These are phyloP conservation scores for Drosophila greeni DNA, from an alignment of 2,888 invertebrate genomes.

Conservation along the genomic window DNA sequence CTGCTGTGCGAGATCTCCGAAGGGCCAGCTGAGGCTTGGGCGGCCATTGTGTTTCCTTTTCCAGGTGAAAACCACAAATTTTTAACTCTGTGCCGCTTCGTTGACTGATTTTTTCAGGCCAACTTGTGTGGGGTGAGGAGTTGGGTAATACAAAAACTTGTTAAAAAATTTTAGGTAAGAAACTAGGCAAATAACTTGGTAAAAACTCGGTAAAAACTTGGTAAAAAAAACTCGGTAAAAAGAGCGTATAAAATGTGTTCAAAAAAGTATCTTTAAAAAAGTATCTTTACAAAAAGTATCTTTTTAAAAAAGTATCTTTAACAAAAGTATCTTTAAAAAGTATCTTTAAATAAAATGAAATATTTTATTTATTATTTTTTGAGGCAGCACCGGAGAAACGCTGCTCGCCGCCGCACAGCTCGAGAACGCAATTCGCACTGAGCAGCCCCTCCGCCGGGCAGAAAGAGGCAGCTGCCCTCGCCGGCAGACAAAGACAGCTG, in stretches of 20 bases:
- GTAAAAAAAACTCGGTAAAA: too few relatives aligned
- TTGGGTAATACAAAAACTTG: too few relatives aligned
- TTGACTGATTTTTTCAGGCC: not conserved
- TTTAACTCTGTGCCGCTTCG: too few relatives aligned
- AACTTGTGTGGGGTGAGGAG: too few relatives aligned
- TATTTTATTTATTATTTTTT: not conserved
- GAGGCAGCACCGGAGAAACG: constrained; percentile 11
- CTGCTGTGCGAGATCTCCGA: constrained; percentile 68
- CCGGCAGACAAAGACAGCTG: constrained; percentile 5
- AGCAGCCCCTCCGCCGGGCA: constrained; percentile 40
- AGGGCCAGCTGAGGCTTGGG: not conserved
- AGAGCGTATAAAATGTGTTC: too few relatives aligned
- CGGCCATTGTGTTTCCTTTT: constrained; percentile 3
- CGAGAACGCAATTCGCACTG: constrained; percentile 61
- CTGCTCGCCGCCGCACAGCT: constrained; percentile 43
- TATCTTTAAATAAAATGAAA: not conserved
- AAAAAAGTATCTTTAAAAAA: too few relatives aligned
- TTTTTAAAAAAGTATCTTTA: not conserved
- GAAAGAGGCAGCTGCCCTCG: constrained; percentile 25
- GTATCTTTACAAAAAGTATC: too few relatives aligned
- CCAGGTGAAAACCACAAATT: not conserved
- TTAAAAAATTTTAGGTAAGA: too few relatives aligned
- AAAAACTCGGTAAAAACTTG: too few relatives aligned
- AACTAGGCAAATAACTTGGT: too few relatives aligned
- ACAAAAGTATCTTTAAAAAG: not conserved